A percentile compares a stretch with the other conserved stretches of the same genome.
These are phyloP conservation scores for Thalpophila matura DNA, from an alignment of 2,888 invertebrate genomes.

Conservation along the genomic window DNA sequence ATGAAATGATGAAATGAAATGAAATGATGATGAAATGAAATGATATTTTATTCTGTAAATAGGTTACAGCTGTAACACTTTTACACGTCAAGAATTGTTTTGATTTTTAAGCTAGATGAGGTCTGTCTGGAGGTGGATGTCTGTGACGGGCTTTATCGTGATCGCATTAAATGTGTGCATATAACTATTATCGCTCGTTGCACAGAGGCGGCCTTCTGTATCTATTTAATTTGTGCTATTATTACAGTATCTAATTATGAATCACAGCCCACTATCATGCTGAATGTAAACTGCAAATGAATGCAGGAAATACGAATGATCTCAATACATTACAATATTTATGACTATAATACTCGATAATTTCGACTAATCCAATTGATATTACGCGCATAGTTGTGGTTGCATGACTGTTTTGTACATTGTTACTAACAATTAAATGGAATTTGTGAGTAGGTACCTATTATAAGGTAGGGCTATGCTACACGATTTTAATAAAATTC, in stretches of 20 bases:
- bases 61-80: too few species aligned
- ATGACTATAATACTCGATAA: slow-evolving; percentile 22
- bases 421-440: neutral
- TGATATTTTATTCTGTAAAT: too few species aligned
- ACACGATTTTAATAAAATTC: neutral
- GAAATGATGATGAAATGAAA: too few species aligned
- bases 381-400: neutral
- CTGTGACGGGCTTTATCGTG: too few species aligned
- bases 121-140: too few species aligned
- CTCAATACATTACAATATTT: slow-evolving; percentile 12
- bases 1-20: too few species aligned
- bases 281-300: slow-evolving; percentile 9
- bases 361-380: neutral
- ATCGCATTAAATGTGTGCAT: too few species aligned
- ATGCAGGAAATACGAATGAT: slow-evolving; percentile 47
- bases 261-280: slow-evolving; percentile 34
- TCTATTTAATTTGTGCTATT: too few species aligned
- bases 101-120: too few species aligned
- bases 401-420: neutral
- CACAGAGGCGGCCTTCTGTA: too few species aligned
- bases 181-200: too few species aligned
- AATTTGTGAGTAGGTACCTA: neutral
- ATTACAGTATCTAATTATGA: slow-evolving; percentile 35
- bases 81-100: too few species aligned
- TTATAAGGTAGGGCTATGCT: neutral